Percentiles rank a stretch among this genome's conserved stretches.
phyloP scores from a whole-genome alignment of 2,113 vertebrate species.

The Zapus hudsonius region DNA sequence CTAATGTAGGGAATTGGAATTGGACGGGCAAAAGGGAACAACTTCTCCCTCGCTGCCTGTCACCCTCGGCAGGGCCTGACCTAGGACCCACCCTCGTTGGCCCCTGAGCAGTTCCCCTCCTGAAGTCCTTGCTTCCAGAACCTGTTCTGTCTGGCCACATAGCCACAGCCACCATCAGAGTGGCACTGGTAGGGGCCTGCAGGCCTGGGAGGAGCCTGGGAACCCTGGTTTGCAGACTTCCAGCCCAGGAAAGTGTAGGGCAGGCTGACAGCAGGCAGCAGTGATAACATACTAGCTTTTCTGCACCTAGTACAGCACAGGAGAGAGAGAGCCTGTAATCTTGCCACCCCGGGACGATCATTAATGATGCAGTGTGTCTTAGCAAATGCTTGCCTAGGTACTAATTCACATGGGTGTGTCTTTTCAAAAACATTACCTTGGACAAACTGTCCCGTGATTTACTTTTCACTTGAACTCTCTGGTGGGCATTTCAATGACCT shows the following conservation, averaged over 20 bases:
- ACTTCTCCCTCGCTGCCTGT: too few species aligned
- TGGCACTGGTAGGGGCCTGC: not conserved
- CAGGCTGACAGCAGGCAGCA: not conserved
- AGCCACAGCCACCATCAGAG: not conserved
- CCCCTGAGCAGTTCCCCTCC: not conserved
- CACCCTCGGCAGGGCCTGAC: too few species aligned
- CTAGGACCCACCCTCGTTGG: not conserved
- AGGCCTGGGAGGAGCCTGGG: not conserved
- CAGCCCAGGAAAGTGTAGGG: not conserved
- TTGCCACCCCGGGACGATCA: not conserved
- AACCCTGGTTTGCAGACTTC: not conserved
- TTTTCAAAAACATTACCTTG: not conserved
- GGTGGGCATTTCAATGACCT: not conserved
- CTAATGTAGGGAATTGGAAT: not conserved
- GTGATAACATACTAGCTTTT: not conserved
- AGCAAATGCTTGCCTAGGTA: not conserved
- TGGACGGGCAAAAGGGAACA: rapidly evolving
- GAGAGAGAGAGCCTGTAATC: not conserved
- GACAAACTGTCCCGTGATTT: not conserved
- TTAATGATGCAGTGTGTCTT: not conserved
- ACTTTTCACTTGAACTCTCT: not conserved
- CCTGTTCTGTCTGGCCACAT: not conserved
- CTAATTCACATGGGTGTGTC: not conserved
- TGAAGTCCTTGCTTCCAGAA: not conserved
- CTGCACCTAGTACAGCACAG: rapidly evolving